Evolutionary conservation across 2,797 vertebrate species (phyloP), one percentile per base, ranked within the genome.

Genomic region (Sebastiscus albofasciatus): DNA sequence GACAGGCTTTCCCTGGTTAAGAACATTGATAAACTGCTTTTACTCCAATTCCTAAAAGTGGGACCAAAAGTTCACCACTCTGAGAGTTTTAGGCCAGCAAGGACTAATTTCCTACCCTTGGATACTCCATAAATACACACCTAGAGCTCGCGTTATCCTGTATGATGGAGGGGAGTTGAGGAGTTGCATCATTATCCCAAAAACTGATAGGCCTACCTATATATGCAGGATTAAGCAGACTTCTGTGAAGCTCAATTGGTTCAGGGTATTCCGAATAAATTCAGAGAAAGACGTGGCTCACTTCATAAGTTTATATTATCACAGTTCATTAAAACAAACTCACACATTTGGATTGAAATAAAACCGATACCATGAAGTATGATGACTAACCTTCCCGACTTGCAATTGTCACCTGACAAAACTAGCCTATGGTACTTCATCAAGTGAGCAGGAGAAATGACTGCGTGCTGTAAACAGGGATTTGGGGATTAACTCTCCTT

Each of bases 401-500:
- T 72, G 36, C 59, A 81, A 52, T 88, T 65, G 61, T 77, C 88
- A 93, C 85, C 89, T 89, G 82, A 83, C 81, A 77, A 77, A 83
- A 72, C 60, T 79, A 56, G 77, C 83, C 86, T 67, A 49, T 77
- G 77, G 85, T 86, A 87, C 82, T 83, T 88, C 87, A 85, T 90
- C 82, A 86, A 89, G 80, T 75, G 72, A 85, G 83, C 67, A 89
- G 83, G 66, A 89, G 81, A 90, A 90, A 92, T 85, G 85, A 85
- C 83, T 91, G 83, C 80, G 83, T 93, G 93, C 87, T 83, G 85
- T 92, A 91, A 95, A 93, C 86, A 90, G 87, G 93, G 93, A 94
- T 94, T 95, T 90, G 80, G 64, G 89, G 93, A 96, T 94, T 94
- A 95, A 89, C 89, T 86, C 70, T 86, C 85, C 79, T 95, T 95